Base-by-base conservation (phyloP, 2,113 vertebrate species). In the Collichthys lucidus region DNA sequence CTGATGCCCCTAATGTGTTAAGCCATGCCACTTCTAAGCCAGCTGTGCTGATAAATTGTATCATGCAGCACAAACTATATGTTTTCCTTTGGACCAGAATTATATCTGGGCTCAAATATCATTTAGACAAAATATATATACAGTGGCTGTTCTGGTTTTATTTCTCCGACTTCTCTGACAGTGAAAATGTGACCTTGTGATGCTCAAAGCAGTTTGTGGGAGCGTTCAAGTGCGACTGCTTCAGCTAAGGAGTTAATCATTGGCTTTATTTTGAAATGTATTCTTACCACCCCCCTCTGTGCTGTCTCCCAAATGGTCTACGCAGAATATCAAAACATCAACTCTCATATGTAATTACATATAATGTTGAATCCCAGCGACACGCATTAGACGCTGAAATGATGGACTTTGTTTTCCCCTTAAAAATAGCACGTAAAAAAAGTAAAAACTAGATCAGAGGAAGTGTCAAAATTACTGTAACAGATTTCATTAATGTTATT, bases 191-290 rank as follows among this genome's bases (percentile, higher is more conserved):
- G 62, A 75, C 68, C 62, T 64, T 17, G 3, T 29, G 26, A 67
- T 11, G 68, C 72, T 80, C 44, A 62, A 42, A 79, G 74, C 77
- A 17, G 31, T 79, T 79, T 70, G 66, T 47, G 44, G 22, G 56
- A 42, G 62, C 46, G 3, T 61, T 77, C 31, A 60, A 80, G 79
- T 64, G 79, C 61, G 82, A 90, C 79, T 15, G 62, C 59, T 70
- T 22, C 29, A 26, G 52, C 78, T 55, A 47, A 80, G 76, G 47
- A 88, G 61, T 81, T 72, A 81, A 83, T 87, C 77, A 79, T 22
- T 19, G 35, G 47, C 42, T 66, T 2, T 57, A 22, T 86, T 82
- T 76, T 77, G 50, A 76, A 78, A 83, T 83, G 35, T 49, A 52
- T 62, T 11, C 11, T 12, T 3, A 0, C n/a, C n/a, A n/a, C 29